Conservation (phyloP, 2,888 invertebrate genomes). For the Morpho achilles region DNA sequence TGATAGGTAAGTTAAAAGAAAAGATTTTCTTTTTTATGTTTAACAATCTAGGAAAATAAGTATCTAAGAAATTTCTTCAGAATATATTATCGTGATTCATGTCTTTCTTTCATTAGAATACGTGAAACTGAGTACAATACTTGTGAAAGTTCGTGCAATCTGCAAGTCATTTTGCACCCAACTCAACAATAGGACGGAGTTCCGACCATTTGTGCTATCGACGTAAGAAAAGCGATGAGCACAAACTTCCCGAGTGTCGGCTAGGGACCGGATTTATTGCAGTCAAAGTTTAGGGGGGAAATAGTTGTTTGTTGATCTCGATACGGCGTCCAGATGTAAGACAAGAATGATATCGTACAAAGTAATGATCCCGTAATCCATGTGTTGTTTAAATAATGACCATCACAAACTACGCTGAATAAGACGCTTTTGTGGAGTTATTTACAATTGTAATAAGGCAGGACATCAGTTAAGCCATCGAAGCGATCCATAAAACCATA, state of each 20-base stretch:
- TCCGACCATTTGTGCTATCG: conserved; percentile 47
- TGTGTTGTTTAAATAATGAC: too few relatives aligned
- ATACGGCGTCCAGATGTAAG: conserved; percentile 3
- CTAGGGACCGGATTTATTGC: conserved; percentile 9
- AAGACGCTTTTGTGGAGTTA: too few relatives aligned
- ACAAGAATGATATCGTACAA: background rate
- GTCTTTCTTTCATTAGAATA: background rate
- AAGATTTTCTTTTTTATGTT: too few relatives aligned
- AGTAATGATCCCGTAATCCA: background rate
- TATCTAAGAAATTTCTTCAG: background rate
- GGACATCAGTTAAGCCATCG: too few relatives aligned
- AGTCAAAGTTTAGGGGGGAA: conserved; percentile 6
- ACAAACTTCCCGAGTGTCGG: conserved; percentile 18
- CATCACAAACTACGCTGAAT: too few relatives aligned
- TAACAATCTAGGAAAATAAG: too few relatives aligned
- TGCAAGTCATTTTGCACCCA: conserved; percentile 57
- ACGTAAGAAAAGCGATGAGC: conserved; percentile 24
- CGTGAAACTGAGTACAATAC: background rate
- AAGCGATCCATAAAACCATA: too few relatives aligned
- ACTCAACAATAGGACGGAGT: conserved; percentile 44
- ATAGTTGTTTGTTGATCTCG: conserved; percentile 8
- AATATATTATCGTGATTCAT: background rate
- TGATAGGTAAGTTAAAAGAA: too few relatives aligned
- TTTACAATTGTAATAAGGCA: too few relatives aligned
- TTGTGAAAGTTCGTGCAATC: conserved; percentile 56